These are phyloP conservation scores for Malurus melanocephalus DNA, from an alignment of 2,113 vertebrate species.

Conservation along the genomic window DNA sequence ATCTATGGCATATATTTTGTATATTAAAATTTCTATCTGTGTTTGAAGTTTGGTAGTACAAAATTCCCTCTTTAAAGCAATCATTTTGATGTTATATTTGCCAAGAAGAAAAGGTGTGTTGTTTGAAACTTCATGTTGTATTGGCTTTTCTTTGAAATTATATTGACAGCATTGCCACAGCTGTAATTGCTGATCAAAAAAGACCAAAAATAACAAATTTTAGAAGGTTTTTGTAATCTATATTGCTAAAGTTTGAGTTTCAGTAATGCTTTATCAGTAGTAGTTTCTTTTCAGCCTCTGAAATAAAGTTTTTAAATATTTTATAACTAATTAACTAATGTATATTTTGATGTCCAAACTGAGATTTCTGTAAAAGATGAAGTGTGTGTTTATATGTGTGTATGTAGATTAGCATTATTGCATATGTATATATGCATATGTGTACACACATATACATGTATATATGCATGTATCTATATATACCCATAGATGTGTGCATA, in stretches of 20 bases:
- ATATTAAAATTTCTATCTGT: constrained; percentile 79
- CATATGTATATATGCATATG: constrained; percentile 64
- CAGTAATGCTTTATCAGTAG: constrained; percentile 71
- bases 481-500: constrained; percentile 56
- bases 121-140: constrained; percentile 65
- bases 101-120: constrained; percentile 61
- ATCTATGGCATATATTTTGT: constrained; percentile 80
- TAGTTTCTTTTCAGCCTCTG: constrained; percentile 71
- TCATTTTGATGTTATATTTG: constrained; percentile 73
- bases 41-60: constrained; percentile 71
- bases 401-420: constrained; percentile 55
- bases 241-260: constrained; percentile 72
- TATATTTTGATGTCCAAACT: constrained; percentile 79
- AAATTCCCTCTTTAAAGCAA: constrained; percentile 71
- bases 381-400: constrained; percentile 65
- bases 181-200: constrained; percentile 67
- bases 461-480: constrained; percentile 50
- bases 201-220: constrained; percentile 76
- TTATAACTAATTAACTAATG: constrained; percentile 73
- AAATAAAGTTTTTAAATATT: constrained; percentile 79
- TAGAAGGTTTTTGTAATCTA: constrained; percentile 78
- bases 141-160: constrained; percentile 71
- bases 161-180: constrained; percentile 64
- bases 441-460: constrained; percentile 62
- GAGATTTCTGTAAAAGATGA: constrained; percentile 72